Conservation (phyloP, 2,888 invertebrate species). For the Apantesis nais region DNA sequence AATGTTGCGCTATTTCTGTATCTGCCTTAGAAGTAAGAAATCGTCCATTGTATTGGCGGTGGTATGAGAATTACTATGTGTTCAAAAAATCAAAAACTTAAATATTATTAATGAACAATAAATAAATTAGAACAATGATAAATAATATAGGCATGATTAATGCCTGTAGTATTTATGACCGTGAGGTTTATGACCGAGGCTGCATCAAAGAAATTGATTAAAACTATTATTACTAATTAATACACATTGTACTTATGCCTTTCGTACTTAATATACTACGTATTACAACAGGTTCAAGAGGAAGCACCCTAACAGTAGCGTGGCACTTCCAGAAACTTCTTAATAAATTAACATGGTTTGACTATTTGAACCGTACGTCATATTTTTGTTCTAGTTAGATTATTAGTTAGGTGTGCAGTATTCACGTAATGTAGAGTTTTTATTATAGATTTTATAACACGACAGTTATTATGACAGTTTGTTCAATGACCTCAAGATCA, state of each 20-base stretch:
- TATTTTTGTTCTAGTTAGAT: background rate
- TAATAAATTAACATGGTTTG: constrained; percentile 1
- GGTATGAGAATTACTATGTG: no score
- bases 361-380: background rate
- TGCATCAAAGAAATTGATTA: background rate
- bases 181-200: background rate
- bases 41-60: no score
- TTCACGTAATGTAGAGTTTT: background rate
- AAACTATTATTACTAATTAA: background rate
- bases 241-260: background rate
- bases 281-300: constrained; percentile 4
- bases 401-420: background rate
- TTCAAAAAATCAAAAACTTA: no score
- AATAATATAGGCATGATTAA: no score
- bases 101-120: no score
- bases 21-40: background rate
- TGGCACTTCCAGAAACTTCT: constrained; percentile 5
- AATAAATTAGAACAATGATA: no score
- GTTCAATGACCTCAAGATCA: background rate
- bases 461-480: no score
- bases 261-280: background rate
- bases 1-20: background rate
- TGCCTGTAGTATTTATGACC: no score
- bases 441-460: background rate
- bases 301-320: constrained; percentile 1